phyloP scores from a whole-genome alignment of 2,797 vertebrate species.

The Phalloptychus januarius region DNA sequence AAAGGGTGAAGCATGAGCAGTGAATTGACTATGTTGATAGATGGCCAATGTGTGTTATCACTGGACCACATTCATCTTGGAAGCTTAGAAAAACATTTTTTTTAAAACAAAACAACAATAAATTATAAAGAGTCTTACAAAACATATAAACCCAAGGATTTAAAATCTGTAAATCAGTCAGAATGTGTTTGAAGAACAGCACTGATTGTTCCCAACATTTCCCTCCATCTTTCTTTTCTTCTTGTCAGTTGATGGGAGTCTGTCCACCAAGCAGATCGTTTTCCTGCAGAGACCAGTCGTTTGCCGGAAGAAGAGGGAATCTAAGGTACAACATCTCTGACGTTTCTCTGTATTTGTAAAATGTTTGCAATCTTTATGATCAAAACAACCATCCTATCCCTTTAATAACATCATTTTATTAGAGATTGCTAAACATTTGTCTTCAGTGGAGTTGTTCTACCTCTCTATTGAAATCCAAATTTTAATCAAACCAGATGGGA shows the following conservation, averaged over 20 bases:
- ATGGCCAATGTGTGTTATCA: conserved; percentile 25
- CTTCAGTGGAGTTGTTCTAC: not conserved
- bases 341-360: conserved; percentile 42
- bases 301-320: conserved; percentile 91
- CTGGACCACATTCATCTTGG: conserved; percentile 10
- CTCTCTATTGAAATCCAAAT: not conserved
- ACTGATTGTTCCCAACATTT: conserved; percentile 11
- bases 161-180: not conserved
- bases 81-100: conserved; percentile 3
- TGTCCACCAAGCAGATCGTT: conserved; percentile 97
- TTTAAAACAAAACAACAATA: conserved; percentile 17
- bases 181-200: not conserved
- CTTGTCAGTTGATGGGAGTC: conserved; percentile 87
- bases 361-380: not conserved
- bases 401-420: not conserved
- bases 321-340: conserved; percentile 85
- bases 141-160: not conserved
- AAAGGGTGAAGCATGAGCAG: conserved; percentile 29
- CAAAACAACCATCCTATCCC: not conserved
- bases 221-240: conserved; percentile 7
- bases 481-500: not conserved
- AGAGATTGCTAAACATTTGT: not conserved
- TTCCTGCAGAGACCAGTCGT: conserved; percentile 97
- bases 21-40: conserved; percentile 32
- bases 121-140: conserved; percentile 21